A percentile compares a stretch with the other conserved stretches of the same genome.
Evolutionary conservation across 2,797 vertebrate species (phyloP).

Genomic region (Ctenosaura bakeri): DNA sequence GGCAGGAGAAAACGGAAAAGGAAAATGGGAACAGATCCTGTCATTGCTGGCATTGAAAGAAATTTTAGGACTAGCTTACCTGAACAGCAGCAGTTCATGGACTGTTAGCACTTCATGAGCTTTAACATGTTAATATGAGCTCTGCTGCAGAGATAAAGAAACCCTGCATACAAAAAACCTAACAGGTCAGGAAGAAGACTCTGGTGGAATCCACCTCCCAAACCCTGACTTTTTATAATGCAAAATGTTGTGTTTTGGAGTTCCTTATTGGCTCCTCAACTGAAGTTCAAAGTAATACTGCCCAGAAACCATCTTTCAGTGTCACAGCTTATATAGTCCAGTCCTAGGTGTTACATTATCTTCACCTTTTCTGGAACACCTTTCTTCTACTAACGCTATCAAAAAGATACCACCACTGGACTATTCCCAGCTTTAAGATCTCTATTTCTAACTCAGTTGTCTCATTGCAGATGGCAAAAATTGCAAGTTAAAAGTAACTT

Average conservation of each 20-base stretch:
- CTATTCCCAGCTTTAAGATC: background rate
- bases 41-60: slow-evolving; percentile 1
- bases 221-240: background rate
- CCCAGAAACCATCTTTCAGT: background rate
- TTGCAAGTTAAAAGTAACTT: background rate
- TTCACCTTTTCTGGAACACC: background rate
- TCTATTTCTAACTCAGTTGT: background rate
- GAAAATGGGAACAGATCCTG: background rate
- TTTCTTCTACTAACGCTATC: background rate
- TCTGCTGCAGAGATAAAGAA: background rate
- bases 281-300: background rate
- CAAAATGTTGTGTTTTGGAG: background rate
- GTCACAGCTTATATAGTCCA: background rate
- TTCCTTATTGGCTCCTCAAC: background rate
- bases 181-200: background rate
- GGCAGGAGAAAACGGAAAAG: too few relatives aligned
- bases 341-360: rapidly evolving
- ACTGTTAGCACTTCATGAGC: background rate
- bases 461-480: background rate
- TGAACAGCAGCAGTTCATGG: background rate
- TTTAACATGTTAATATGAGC: background rate
- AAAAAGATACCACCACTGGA: background rate
- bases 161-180: background rate
- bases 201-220: slow-evolving; percentile 11
- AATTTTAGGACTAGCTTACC: background rate